Base-by-base conservation (phyloP, 2,113 vertebrate species). In the Ornithorhynchus anatinus region DNA sequence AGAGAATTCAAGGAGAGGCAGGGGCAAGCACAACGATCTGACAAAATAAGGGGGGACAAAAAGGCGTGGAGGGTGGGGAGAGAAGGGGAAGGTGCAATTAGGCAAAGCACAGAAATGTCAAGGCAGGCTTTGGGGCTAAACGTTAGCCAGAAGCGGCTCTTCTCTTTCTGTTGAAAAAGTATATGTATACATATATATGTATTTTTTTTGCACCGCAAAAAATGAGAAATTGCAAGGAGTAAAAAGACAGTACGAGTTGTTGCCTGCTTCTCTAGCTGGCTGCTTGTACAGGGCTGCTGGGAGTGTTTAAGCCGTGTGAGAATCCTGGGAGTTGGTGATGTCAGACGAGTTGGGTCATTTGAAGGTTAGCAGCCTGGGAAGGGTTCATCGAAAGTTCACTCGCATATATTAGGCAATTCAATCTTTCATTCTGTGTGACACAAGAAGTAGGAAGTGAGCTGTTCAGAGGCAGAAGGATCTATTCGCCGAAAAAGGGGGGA, bases 391-490 rank as follows among this genome's bases (percentile, higher is more conserved):
- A 97, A 95, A 98, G 97, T 99, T 99, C 97, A 98, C 93, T 89
- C 94, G 97, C 97, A 99, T 99, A 98, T 94, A 98, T 98, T 98
- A 98, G 95, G 95, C 95, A 94, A 96, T 96, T 94, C 96, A 96
- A 96, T 98, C 96, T 96, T 96, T 97, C 96, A 94, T 95, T 95
- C 95, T 89, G 92, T 82, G 92, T 95, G 95, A 95, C 95, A 95
- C 94, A 96, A 97, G 94, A 95, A 96, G 96, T 96, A 96, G 95
- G 96, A 97, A 96, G 95, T 95, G 96, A 96, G 96, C 95, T 87
- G 95, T 91, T 88, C 90, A 58, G 88, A 93, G 94, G 93, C 94
- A 94, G 94, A 94, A 95, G 84, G 90, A 93, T 84, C 91, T 94
- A 94, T 95, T 93, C 94, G 79, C 89, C 88, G 93, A 91, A 84